These are phyloP conservation scores for rabbit (Oryctolagus cuniculus) DNA, from an alignment of 2,113 vertebrate species.

Conservation along the genomic window mOryCun1.1 NC_091434.1:147434501-147435000, in stretches of 20 bases:
- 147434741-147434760: background rate
- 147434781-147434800: background rate
- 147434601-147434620: background rate
- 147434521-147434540: too few relatives aligned
- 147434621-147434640: background rate
- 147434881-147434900: too few relatives aligned
- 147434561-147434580: background rate
- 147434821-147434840: accelerated
- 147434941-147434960: too few relatives aligned
- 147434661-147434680: background rate
- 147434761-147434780: background rate
- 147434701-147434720: background rate
- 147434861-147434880: too few relatives aligned
- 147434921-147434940: too few relatives aligned
- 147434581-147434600: background rate
- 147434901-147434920: too few relatives aligned
- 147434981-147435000: too few relatives aligned
- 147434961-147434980: too few relatives aligned
- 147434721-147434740: background rate
- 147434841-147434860: too few relatives aligned
- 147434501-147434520: too few relatives aligned
- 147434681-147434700: background rate
- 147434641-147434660: background rate
- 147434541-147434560: background rate
- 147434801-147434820: accelerated